Evolutionary conservation across 2,797 vertebrate species (phyloP).

Genomic region (Chloroceryle inda): DNA sequence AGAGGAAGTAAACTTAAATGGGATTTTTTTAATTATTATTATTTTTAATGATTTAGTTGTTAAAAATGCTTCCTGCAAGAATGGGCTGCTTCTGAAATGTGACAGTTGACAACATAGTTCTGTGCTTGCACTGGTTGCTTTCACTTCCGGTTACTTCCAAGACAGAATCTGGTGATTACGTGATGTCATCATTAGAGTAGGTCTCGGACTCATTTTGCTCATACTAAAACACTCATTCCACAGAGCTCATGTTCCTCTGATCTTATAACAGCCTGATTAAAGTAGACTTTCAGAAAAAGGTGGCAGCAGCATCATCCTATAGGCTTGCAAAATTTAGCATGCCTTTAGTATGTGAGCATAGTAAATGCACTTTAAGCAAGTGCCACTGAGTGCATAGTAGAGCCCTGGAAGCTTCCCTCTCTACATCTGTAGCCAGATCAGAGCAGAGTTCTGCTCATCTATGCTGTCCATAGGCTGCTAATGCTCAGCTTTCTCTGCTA

Average conservation of each 20-base stretch:
- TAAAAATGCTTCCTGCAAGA: slow-evolving; percentile 12
- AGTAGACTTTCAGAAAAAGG: background rate
- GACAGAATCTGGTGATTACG: background rate
- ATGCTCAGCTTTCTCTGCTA: background rate
- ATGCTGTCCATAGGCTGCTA: background rate
- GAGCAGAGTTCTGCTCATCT: background rate
- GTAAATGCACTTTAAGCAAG: background rate
- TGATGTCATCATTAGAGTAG: background rate
- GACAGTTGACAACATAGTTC: background rate
- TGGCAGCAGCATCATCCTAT: background rate
- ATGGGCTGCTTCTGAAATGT: background rate
- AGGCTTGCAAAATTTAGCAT: background rate
- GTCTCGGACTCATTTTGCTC: background rate
- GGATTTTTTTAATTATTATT: background rate
- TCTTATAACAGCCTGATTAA: background rate
- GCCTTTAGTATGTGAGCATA: background rate
- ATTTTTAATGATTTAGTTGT: background rate
- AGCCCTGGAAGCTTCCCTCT: background rate
- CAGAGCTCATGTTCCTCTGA: background rate
- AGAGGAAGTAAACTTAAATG: slow-evolving; percentile 34
- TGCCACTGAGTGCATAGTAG: background rate
- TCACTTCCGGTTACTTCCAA: background rate
- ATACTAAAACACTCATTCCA: background rate
- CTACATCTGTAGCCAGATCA: background rate
- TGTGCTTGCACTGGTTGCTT: background rate